Evolutionary conservation across 2,888 invertebrate species (phyloP), one percentile per base, ranked within the genome.

Genomic region (Machimus atricapillus): DNA sequence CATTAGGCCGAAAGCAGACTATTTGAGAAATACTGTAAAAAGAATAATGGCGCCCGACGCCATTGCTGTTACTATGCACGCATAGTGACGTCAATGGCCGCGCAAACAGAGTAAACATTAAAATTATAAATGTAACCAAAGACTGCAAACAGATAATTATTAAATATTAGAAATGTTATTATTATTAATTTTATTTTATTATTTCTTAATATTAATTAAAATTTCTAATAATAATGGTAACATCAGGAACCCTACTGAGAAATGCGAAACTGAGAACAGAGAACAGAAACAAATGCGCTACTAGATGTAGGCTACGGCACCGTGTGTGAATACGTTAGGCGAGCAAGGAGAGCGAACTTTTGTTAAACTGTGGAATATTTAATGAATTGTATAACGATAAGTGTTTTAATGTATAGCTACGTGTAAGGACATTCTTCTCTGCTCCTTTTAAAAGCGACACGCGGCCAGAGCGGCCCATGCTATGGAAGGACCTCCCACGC

Each of bases 121-220:
- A 89, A 89, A 46, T 85, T 86, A 86, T 86, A 86, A 90, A 90
- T 92, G 91, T 93, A 93, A 93, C 93, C 93, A 93, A 93, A 93
- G 93, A 93, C 93, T 93, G 93, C 93, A 93, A 85, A 93, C 92
- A 92, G 92, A 92, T 93, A 92, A 92, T 93, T 92, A 93, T 92
- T 92, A 92, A 92, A 91, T 91, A 91, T 92, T 92, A 92, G 92
- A 92, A 91, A 91, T 91, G 91, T 92, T 82, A 87, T 76, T 89
- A 89, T 88, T 88, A 89, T 89, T 89, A 89, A 88, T 89, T 89
- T 89, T 88, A 89, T 89, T 89, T 88, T 87, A 86, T 87, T 87
- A 82, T 87, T 73, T 86, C 73, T 79, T 73, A 86, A 81, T 86
- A 86, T 78, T 86, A 66, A 86, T 86, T 86, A 86, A 81, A 81